Conservation (phyloP, 2,797 vertebrate genomes). For the Gila robusta region DNA sequence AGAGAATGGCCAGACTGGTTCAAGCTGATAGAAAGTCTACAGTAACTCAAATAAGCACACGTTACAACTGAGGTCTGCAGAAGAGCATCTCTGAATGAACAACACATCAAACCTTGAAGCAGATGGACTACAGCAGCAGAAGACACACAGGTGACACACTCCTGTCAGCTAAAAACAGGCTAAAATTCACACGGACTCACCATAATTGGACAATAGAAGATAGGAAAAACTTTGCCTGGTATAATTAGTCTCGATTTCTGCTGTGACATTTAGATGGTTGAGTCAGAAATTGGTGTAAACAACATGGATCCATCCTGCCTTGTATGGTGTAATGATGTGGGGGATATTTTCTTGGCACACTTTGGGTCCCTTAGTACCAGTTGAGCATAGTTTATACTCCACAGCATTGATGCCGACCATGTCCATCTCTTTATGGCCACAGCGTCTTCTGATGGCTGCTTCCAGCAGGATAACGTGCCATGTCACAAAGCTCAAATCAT, state of each 20-base stretch:
- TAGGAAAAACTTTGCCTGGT: not conserved
- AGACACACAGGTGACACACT: not conserved
- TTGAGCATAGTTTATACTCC: not conserved
- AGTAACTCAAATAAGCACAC: not conserved
- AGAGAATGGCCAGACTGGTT: conserved; percentile 46
- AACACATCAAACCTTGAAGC: not conserved
- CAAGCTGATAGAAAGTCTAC: too few species aligned
- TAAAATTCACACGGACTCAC: not conserved
- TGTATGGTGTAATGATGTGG: not conserved
- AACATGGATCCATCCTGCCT: conserved; percentile 52
- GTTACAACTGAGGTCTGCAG: not conserved
- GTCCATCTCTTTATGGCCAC: not conserved
- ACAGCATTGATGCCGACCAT: not conserved
- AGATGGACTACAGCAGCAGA: not conserved
- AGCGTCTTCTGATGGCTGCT: not conserved
- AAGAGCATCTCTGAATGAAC: not conserved
- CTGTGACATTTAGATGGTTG: conserved; percentile 38
- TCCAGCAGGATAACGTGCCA: too few species aligned
- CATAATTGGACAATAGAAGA: not conserved
- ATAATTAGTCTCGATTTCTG: conserved; percentile 16
- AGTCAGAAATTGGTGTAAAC: conserved; percentile 55
- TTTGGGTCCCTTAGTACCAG: not conserved
- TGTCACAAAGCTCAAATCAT: not conserved
- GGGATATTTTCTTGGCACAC: not conserved
- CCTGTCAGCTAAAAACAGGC: not conserved